Evolutionary conservation across 2,113 vertebrate species (phyloP).

Genomic region (Dromaius novaehollandiae): DNA sequence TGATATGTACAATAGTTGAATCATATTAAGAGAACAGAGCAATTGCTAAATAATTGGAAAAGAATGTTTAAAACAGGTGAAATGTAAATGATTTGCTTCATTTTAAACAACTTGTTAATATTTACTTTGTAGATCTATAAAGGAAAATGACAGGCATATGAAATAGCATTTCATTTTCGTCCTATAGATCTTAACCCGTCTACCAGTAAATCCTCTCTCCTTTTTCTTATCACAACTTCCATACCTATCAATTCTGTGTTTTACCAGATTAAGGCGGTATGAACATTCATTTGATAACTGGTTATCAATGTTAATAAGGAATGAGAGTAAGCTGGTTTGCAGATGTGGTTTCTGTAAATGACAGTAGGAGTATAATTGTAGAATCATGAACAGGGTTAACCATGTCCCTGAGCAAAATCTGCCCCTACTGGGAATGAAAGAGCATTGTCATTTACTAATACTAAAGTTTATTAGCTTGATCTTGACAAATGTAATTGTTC

Average conservation of each 20-base stretch:
- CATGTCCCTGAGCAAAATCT: background rate
- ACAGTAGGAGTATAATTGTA: background rate
- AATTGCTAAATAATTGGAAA: background rate
- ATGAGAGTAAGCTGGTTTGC: background rate
- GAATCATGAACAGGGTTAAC: background rate
- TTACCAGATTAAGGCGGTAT: background rate
- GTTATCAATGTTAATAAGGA: background rate
- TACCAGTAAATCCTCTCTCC: background rate
- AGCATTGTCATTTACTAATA: background rate
- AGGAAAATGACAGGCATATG: background rate
- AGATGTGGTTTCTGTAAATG: background rate
- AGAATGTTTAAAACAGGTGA: background rate
- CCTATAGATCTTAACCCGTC: background rate
- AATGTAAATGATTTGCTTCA: conserved; percentile 31
- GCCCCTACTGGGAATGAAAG: background rate
- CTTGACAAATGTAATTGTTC: background rate
- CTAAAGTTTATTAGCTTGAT: background rate
- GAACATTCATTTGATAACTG: background rate
- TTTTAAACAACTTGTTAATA: conserved; percentile 50
- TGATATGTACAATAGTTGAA: background rate
- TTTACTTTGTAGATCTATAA: conserved; percentile 34
- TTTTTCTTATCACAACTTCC: background rate
- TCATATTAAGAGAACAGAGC: background rate
- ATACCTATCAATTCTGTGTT: background rate
- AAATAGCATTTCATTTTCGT: conserved; percentile 35